Conservation (phyloP, 2,888 invertebrate species). For the Apotomis capreana region DNA sequence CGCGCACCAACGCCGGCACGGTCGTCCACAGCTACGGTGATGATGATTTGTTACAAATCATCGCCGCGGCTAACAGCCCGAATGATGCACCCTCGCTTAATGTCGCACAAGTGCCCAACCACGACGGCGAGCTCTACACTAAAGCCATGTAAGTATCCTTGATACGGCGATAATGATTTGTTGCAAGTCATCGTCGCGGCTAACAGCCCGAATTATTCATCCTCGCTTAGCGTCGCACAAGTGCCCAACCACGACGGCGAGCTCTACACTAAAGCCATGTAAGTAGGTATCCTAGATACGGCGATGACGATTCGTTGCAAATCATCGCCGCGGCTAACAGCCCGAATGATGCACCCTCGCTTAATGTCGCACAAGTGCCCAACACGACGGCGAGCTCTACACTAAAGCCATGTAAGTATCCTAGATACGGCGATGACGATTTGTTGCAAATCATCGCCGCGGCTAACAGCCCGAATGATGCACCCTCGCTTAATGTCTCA, state of each 20-base stretch:
- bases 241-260: constrained; percentile 78
- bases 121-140: constrained; percentile 73
- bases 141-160: constrained; percentile 76
- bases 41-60: constrained; percentile 72
- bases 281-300: constrained; percentile 53
- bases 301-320: no score
- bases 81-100: constrained; percentile 60
- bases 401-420: constrained; percentile 78
- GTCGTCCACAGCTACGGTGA: constrained; percentile 85
- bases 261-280: constrained; percentile 77
- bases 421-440: not conserved
- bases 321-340: constrained; percentile 56
- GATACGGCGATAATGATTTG: not conserved
- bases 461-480: constrained; percentile 55
- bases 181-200: constrained; percentile 52
- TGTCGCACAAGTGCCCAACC: constrained; percentile 77
- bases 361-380: constrained; percentile 76
- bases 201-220: constrained; percentile 54
- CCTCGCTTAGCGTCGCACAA: constrained; percentile 70
- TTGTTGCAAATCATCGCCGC: constrained; percentile 49
- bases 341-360: constrained; percentile 56
- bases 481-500: constrained; percentile 63
- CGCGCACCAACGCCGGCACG: constrained; percentile 83
- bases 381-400: constrained; percentile 74
- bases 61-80: constrained; percentile 57